Base-by-base conservation (phyloP, 2,888 invertebrate species). In the Bombylius discolor region DNA sequence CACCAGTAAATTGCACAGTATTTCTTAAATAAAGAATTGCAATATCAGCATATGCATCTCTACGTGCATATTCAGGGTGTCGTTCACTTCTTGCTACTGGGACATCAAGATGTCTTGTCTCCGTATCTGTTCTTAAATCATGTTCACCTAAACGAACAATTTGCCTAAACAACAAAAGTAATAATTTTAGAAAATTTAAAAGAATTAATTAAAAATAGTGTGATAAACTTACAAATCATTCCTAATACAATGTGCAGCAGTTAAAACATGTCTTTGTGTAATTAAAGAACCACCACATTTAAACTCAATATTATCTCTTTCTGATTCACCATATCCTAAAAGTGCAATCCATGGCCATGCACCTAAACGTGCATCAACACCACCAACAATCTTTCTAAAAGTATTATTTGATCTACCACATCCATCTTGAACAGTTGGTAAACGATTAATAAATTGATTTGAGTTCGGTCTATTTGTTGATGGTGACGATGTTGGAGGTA, bases 331-430 rank as follows among this genome's bases (percentile, higher is more conserved):
- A 67, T 87, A 90, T 0, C 89, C 90, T 45, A 90, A 72, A 4
- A 84, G 79, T 0, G 82, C 82, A 63, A 88, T 79, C 89, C 89
- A 91, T 1, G 90, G 90, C 81, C 87, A 89, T 53, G 84, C 81
- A 31, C 85, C 88, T 58, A 81, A 71, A 52, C 77, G 74, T 6
- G 87, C 84, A 9, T 81, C 77, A 0, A 78, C 70, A 0, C 91
- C 91, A 7, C 87, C 87, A 1, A 91, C 87, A 4, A 90, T 81
- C 62, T 83, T 78, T 42, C 76, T 75, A 63, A 79, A 78, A 0
- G 77, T 66, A 0, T 74, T 74, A 59, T 80, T 78, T 47, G 79
- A 81, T 52, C 72, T 65, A 0, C 89, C 89, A 62, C 89, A 89
- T 0, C 80, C 70, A 0, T 81, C 67, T 63, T 75, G 53, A 64